phyloP scores from a whole-genome alignment of 2,888 invertebrate species.

The Drosophila testacea region DNA sequence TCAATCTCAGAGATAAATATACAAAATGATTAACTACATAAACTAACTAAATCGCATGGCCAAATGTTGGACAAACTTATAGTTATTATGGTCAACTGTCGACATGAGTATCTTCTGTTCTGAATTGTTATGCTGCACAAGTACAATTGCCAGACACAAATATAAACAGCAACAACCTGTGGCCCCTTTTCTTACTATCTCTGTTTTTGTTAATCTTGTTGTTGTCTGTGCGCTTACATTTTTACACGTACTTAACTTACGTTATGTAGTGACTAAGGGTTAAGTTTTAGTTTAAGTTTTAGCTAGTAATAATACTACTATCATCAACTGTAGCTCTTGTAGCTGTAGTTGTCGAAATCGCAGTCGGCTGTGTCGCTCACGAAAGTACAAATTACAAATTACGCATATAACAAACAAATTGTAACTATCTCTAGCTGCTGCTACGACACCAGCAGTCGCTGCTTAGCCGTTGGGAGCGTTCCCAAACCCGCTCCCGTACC shows the following conservation, averaged over 20 bases:
- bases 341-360: conserved; percentile 28
- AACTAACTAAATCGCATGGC: conserved; percentile 26
- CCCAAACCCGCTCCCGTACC: conserved; percentile 17
- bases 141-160: conserved; percentile 17
- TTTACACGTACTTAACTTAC: conserved; percentile 53
- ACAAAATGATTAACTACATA: conserved; percentile 16
- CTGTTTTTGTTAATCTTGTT: background rate
- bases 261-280: conserved; percentile 72
- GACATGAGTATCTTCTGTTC: conserved; percentile 1
- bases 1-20: conserved; percentile 39
- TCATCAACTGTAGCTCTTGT: conserved; percentile 28
- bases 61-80: conserved; percentile 25
- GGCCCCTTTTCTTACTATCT: conserved; percentile 9
- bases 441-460: conserved; percentile 70
- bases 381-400: conserved; percentile 48
- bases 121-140: conserved; percentile 1
- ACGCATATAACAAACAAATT: conserved; percentile 59
- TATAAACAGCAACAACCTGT: conserved; percentile 10
- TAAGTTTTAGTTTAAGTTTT: conserved; percentile 66
- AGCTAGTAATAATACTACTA: conserved; percentile 72
- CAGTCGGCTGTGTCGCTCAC: conserved; percentile 53
- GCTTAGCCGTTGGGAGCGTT: conserved; percentile 37
- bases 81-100: conserved; percentile 5
- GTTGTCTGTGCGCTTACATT: conserved; percentile 9
- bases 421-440: conserved; percentile 65